A percentile compares a stretch with the other conserved stretches of the same genome.
These are phyloP conservation scores for Littorina saxatilis DNA, from an alignment of 1,140 invertebrate genomes.

Conservation along the genomic window DNA sequence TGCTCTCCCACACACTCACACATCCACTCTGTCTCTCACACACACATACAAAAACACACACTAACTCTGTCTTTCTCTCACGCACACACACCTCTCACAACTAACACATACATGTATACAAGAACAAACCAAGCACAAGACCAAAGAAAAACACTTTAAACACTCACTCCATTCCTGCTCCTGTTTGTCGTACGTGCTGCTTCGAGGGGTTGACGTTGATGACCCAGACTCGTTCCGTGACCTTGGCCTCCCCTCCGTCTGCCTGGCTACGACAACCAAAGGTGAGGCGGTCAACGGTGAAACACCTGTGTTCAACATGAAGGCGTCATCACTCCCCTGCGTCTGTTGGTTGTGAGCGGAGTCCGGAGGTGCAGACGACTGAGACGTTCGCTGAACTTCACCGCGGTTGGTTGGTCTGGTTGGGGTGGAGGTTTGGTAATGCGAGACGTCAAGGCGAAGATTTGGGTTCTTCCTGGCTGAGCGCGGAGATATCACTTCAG, in stretches of 20 bases:
- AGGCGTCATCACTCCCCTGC: background rate
- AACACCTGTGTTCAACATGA: background rate
- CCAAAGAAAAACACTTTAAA: too few species aligned
- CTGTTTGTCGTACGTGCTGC: constrained; percentile 28
- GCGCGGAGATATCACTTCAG: background rate
- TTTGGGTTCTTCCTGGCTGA: background rate
- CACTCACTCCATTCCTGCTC: constrained; percentile 34
- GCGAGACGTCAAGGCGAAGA: constrained; percentile 20
- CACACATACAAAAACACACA: too few species aligned
- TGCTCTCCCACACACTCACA: too few species aligned
- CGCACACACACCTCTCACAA: too few species aligned
- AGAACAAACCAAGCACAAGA: too few species aligned
- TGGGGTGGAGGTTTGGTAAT: background rate
- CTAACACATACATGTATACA: too few species aligned
- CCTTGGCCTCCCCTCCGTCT: background rate
- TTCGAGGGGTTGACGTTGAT: constrained; percentile 1
- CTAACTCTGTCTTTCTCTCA: too few species aligned
- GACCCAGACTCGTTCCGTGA: constrained; percentile 27
- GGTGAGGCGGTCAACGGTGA: constrained; percentile 18
- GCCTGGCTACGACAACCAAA: background rate
- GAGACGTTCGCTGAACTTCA: background rate
- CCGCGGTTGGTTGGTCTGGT: background rate
- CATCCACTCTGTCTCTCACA: too few species aligned
- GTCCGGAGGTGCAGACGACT: background rate
- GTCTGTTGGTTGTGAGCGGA: background rate